Percentiles rank a stretch among this genome's conserved stretches.
Evolutionary conservation across 2,113 vertebrate genomes (phyloP).

Genomic region (Zeus faber): DNA sequence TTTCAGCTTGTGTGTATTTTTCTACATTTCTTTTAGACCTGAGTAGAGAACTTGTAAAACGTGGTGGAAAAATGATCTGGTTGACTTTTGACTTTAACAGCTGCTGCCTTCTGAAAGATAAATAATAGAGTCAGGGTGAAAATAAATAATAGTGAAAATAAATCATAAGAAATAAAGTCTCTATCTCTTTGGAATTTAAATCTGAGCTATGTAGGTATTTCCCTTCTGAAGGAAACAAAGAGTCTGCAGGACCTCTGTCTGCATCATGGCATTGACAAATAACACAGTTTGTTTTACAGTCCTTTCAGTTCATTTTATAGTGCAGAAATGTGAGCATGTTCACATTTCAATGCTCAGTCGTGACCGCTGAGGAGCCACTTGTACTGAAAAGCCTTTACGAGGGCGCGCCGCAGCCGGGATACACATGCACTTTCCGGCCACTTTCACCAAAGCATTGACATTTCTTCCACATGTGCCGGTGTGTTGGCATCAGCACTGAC

Average conservation of each 20-base stretch:
- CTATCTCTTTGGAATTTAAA: background rate
- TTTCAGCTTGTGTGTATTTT: too few species aligned
- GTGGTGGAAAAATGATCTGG: too few species aligned
- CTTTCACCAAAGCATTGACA: background rate
- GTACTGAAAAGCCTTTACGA: background rate
- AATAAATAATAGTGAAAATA: background rate
- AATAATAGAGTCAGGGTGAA: background rate
- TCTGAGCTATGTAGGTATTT: background rate
- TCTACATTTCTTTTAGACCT: too few species aligned
- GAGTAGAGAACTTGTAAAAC: too few species aligned
- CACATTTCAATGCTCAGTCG: background rate
- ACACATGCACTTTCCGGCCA: constrained; percentile 4
- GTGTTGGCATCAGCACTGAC: constrained; percentile 5
- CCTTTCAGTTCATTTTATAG: background rate
- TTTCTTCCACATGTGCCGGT: constrained; percentile 11
- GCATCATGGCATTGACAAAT: background rate
- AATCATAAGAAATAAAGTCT: too few species aligned
- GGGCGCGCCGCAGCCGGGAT: background rate
- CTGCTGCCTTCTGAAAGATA: background rate
- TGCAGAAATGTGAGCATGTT: background rate
- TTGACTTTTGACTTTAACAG: background rate
- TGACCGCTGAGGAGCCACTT: background rate
- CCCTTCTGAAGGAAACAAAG: background rate
- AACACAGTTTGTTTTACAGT: background rate
- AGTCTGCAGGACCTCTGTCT: constrained; percentile 1